Conservation (phyloP, 2,113 vertebrate genomes). For the Phoxinus phoxinus region DNA sequence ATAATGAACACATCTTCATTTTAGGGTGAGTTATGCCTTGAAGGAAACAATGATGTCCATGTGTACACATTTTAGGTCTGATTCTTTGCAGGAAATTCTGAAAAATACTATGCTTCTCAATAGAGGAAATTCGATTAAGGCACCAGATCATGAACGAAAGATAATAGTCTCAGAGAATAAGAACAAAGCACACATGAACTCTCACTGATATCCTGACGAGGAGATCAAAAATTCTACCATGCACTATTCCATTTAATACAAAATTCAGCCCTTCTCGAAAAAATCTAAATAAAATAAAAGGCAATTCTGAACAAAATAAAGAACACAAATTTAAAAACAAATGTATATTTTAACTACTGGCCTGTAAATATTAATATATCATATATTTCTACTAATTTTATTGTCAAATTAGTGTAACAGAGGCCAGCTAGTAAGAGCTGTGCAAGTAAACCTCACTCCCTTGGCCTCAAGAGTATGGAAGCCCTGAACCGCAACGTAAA, state of each 20-base stretch:
- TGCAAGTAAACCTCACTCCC: no score
- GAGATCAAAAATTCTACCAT: neutral
- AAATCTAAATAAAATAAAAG: neutral
- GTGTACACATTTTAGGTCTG: slow-evolving; percentile 29
- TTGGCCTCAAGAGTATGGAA: no score
- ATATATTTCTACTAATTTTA: neutral
- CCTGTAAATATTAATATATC: neutral
- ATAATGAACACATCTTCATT: neutral
- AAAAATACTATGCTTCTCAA: neutral
- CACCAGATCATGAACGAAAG: neutral
- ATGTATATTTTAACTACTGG: neutral
- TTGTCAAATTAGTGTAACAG: neutral
- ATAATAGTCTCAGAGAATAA: neutral
- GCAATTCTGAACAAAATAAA: neutral
- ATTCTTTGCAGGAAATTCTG: neutral
- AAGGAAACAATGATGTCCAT: slow-evolving; percentile 5
- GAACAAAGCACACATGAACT: neutral
- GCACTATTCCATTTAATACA: neutral
- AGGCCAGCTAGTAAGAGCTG: no score
- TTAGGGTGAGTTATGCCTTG: neutral
- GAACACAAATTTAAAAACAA: neutral
- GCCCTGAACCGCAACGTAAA: no score
- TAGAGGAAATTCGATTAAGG: neutral
- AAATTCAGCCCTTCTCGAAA: neutral
- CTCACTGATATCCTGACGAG: neutral